Evolutionary conservation across 2,888 invertebrate genomes (phyloP), one percentile per base, ranked within the genome.

Genomic region (Metallyticus violacea): DNA sequence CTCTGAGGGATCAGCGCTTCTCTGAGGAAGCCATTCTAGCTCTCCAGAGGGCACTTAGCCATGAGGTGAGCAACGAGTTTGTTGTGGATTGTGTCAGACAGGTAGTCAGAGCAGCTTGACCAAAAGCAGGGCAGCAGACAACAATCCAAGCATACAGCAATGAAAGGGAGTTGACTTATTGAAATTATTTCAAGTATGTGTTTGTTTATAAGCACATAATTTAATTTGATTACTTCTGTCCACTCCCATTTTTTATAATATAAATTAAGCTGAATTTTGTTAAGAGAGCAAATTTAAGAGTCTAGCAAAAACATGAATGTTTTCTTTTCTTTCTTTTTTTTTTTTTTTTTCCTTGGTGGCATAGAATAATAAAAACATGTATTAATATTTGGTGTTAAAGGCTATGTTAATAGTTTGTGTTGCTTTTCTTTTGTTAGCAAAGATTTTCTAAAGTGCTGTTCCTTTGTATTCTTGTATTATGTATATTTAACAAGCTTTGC

Each of bases 1-100:
- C 93, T 88, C 92, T 96, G 7, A 94, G 94, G 90, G 95, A 95
- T 25, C 94, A 94, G 88, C 93, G 93, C 90, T 96, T 95, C 91
- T 94, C 94, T 0, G 94, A 94, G 26, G 94, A 94, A 90, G 93
- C 95, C 7, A 92, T 95, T 9, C 92, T 92, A 79, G 94, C 93
- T 22, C 92, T 96, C 27, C 94, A 95, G 89, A 89, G 90, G n/a
- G 90, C 91, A 15, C 90, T 89, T 80, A 88, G 88, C 40, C 80
- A 88, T 30, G 77, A 81, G 28, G 85, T 87, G 26, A 80, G 83
- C 5, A 94, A 94, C 91, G 94, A 93, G 90, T 95, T 94, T 90
- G 94, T 94, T 86, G 94, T 94, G 1, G 94, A 94, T 89, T 94
- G 94, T 90, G 93, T 94, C 89, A 93, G 93, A 89, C 93, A 94